phyloP scores from a whole-genome alignment of 2,888 invertebrate genomes.

The Anagyrus pseudococci region DNA sequence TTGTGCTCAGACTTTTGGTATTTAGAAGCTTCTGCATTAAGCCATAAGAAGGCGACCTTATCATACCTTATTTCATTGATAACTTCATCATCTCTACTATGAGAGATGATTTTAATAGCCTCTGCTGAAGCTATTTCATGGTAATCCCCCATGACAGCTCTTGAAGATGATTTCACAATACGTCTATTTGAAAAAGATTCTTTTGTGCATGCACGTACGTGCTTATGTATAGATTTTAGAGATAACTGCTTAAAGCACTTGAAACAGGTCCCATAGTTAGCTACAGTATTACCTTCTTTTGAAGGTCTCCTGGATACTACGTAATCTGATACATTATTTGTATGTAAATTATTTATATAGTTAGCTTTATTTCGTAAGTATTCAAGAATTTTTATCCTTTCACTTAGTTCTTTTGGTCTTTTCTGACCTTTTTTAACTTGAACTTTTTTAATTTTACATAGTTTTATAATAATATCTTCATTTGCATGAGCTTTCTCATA shows the following conservation, averaged over 20 bases:
- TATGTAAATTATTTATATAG: neutral
- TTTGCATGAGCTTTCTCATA: neutral
- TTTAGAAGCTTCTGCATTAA: slow-evolving; percentile 10
- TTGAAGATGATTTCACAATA: neutral
- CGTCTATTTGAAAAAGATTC: neutral
- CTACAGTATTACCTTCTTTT: neutral
- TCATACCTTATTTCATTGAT: slow-evolving; percentile 6
- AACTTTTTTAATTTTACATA: neutral
- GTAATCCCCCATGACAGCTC: neutral
- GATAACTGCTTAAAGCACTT: slow-evolving; percentile 3
- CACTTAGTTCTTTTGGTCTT: neutral
- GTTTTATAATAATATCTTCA: neutral
- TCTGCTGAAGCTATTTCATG: neutral
- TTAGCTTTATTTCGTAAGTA: neutral
- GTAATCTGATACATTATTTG: neutral
- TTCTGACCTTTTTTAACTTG: neutral
- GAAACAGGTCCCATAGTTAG: neutral
- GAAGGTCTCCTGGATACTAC: neutral
- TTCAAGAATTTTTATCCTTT: neutral
- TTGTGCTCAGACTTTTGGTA: neutral
- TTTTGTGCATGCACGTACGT: neutral
- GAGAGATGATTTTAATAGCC: slow-evolving; percentile 1
- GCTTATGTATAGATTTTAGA: neutral
- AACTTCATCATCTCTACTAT: neutral
- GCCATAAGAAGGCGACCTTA: neutral